A percentile compares a stretch with the other conserved stretches of the same genome.
phyloP scores from a whole-genome alignment of 2,797 vertebrate species.

The Coracias cyanogaster region DNA sequence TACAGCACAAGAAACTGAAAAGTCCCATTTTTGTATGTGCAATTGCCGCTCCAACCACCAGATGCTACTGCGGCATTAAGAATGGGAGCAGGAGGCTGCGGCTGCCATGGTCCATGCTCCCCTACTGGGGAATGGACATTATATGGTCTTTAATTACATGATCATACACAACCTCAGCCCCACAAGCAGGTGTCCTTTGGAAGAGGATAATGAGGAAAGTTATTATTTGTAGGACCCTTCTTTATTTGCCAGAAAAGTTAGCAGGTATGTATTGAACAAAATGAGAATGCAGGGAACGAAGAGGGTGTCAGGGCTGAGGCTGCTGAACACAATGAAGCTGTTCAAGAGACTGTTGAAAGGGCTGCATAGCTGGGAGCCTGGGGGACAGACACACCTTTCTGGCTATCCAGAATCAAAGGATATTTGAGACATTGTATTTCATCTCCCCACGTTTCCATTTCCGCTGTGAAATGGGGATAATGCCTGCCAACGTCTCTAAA shows the following conservation, averaged over 20 bases:
- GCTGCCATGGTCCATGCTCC: background rate
- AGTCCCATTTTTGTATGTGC: background rate
- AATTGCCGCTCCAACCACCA: constrained; percentile 44
- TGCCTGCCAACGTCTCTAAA: background rate
- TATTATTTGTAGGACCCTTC: background rate
- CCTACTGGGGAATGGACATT: background rate
- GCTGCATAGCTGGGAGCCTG: background rate
- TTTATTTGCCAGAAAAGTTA: background rate
- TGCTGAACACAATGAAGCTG: background rate
- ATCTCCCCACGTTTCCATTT: background rate
- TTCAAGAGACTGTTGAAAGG: background rate
- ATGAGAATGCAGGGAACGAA: background rate
- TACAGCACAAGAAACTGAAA: background rate
- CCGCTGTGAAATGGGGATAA: background rate
- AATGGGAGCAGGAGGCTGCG: background rate
- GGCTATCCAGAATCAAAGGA: background rate
- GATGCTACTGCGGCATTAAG: constrained; percentile 55
- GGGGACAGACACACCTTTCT: background rate
- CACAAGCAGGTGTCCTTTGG: background rate
- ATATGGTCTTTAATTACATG: background rate
- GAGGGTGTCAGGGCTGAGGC: background rate
- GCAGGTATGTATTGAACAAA: background rate
- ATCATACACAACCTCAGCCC: background rate
- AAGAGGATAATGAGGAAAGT: background rate
- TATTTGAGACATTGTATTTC: background rate